Evolutionary conservation across 53 echinoderm and acorn worm genomes (phyloP).

Genomic region (Crossaster papposus): DNA sequence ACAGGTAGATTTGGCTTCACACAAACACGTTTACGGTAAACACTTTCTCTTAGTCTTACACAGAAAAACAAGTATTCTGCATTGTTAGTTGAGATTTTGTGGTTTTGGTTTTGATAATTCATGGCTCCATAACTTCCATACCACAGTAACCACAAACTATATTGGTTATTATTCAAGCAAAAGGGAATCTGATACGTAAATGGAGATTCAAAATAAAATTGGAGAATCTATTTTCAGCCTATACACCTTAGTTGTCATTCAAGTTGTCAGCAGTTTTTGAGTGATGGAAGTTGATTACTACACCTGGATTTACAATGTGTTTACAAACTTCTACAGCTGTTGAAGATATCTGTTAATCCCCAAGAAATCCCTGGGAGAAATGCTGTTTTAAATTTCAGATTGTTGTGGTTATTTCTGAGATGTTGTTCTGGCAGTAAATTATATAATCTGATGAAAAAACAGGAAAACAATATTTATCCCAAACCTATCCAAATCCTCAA

Average conservation of each 20-base stretch:
- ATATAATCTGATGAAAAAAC: neutral
- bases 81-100: conserved; percentile 32
- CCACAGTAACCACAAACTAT: conserved; percentile 26
- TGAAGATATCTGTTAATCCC: too few species aligned
- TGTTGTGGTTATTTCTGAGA: neutral
- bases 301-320: too few species aligned
- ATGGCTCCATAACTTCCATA: conserved; percentile 33
- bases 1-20: neutral
- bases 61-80: conserved; percentile 13
- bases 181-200: neutral
- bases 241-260: neutral
- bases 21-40: neutral
- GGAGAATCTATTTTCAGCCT: neutral
- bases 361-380: too few species aligned
- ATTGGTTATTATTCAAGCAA: neutral
- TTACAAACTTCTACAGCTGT: too few species aligned
- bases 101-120: neutral
- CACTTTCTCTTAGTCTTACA: neutral
- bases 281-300: neutral
- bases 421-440: neutral
- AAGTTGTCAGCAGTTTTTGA: neutral
- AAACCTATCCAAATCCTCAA: too few species aligned
- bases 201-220: neutral
- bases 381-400: neutral
- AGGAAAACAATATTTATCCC: neutral